Percentiles rank a stretch among this genome's conserved stretches.
Evolutionary conservation across 2,113 vertebrate species (phyloP).

Genomic region (Gnathochromis pfefferi): DNA sequence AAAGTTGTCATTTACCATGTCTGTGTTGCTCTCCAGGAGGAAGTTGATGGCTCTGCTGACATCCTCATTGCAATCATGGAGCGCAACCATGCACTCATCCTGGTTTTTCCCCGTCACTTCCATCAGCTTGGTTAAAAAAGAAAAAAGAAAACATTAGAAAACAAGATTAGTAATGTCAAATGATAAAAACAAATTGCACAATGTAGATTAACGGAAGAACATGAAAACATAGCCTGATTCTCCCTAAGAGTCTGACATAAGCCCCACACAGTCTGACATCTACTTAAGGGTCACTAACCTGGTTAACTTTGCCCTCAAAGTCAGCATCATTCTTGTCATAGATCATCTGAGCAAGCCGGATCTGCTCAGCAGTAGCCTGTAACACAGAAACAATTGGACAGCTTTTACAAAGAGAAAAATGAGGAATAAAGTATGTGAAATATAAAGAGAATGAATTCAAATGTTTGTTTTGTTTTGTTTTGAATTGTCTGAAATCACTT

Average conservation of each 20-base stretch:
- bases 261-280: background rate
- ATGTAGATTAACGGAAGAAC: background rate
- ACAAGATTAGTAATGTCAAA: background rate
- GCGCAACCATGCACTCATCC: constrained; percentile 96
- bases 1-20: constrained; percentile 76
- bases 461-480: background rate
- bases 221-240: background rate
- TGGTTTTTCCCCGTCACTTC: constrained; percentile 99
- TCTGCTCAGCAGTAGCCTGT: constrained; percentile 94
- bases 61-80: constrained; percentile 96
- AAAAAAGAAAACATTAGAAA: background rate
- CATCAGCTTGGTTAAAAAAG: constrained; percentile 76
- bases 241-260: background rate
- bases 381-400: background rate
- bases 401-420: background rate
- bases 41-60: constrained; percentile 98
- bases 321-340: constrained; percentile 97
- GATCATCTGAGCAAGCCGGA: constrained; percentile 98
- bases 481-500: background rate
- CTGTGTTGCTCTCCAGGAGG: constrained; percentile 93
- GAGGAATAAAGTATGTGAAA: background rate
- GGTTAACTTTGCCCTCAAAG: constrained; percentile 98
- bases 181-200: background rate
- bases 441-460: background rate
- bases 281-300: constrained; percentile 69